Evolutionary conservation across 1,140 invertebrate species (phyloP).

Genomic region (Heliconius congener): DNA sequence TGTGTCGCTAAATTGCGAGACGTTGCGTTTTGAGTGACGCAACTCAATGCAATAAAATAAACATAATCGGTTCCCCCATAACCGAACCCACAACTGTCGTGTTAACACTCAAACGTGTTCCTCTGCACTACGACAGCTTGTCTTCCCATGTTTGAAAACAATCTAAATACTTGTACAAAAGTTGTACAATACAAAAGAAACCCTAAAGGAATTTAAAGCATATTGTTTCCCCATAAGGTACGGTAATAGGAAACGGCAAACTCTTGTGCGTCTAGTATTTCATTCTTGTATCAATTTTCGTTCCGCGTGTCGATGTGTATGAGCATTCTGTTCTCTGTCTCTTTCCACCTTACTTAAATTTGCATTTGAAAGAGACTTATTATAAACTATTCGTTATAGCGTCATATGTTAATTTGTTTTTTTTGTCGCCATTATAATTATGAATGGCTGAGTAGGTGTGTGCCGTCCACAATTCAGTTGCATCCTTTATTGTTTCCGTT

Average conservation of each 20-base stretch:
- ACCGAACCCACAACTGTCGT: too few species aligned
- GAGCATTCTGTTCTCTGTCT: constrained; percentile 12
- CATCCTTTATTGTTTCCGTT: constrained; percentile 36
- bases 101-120: too few species aligned
- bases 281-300: constrained; percentile 44
- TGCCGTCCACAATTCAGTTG: constrained; percentile 25
- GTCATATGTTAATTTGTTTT: constrained; percentile 19
- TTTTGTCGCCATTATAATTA: constrained; percentile 18
- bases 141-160: neutral
- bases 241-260: constrained; percentile 48
- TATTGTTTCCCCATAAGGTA: constrained; percentile 53
- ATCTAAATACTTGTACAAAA: neutral
- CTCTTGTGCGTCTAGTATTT: constrained; percentile 35
- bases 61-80: too few species aligned
- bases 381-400: neutral
- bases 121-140: too few species aligned
- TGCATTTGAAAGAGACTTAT: constrained; percentile 12
- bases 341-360: neutral
- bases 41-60: too few species aligned
- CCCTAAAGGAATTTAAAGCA: constrained; percentile 54
- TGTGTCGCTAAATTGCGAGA: too few species aligned
- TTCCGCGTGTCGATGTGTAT: constrained; percentile 31
- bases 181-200: constrained; percentile 37
- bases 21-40: too few species aligned
- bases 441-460: constrained; percentile 20